Evolutionary conservation across 2,797 vertebrate species (phyloP).

Genomic region (Otus scops): DNA sequence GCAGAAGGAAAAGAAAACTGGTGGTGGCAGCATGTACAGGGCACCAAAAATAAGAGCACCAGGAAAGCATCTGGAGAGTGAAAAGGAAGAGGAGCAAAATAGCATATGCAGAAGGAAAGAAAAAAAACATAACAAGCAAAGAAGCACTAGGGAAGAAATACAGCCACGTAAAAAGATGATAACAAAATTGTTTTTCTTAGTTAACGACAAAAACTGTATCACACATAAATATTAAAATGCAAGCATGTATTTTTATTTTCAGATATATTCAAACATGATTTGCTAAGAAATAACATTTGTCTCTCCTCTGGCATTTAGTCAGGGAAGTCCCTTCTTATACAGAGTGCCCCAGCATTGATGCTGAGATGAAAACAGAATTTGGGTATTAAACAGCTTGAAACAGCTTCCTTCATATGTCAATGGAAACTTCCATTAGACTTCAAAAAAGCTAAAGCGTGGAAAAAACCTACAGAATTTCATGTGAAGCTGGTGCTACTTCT

Average conservation of each 20-base stretch:
- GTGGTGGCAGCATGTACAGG: slow-evolving; percentile 38
- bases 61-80: slow-evolving; percentile 37
- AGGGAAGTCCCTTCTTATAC: not conserved
- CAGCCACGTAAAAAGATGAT: not conserved
- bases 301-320: not conserved
- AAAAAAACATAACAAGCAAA: not conserved
- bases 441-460: not conserved
- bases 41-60: slow-evolving; percentile 45
- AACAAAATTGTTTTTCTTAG: not conserved
- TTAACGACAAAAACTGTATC: not conserved
- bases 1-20: slow-evolving; percentile 50
- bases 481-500: not conserved
- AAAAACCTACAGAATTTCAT: not conserved
- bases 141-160: not conserved
- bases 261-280: not conserved
- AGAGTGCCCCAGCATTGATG: not conserved
- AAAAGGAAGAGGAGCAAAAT: slow-evolving; percentile 28
- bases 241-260: not conserved
- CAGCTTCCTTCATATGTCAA: not conserved
- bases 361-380: not conserved
- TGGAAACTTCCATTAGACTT: not conserved
- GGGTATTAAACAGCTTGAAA: not conserved
- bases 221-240: not conserved
- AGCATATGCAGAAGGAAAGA: not conserved
- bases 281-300: not conserved